Percentiles rank a stretch among this genome's conserved stretches.
These are phyloP conservation scores for Tetramorium alpestre DNA, from an alignment of 1,140 invertebrate species.

Conservation along the genomic window DNA sequence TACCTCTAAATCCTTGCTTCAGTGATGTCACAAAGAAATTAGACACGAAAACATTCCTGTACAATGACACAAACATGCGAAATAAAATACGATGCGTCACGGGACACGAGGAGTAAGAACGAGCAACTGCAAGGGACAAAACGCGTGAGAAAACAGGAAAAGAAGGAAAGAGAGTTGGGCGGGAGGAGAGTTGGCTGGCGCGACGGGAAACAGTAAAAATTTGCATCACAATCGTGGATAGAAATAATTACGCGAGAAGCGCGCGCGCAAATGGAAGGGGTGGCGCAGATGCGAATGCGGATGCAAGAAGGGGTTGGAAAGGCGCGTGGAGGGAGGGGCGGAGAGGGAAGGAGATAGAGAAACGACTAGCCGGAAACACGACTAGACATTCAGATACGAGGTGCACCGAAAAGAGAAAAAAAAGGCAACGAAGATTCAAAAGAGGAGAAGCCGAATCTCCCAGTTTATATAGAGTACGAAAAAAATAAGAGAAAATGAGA, in stretches of 20 bases:
- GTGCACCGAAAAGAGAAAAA: neutral
- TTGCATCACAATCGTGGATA: conserved; percentile 84
- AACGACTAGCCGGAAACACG: conserved; percentile 71
- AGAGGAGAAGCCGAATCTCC: conserved; percentile 36
- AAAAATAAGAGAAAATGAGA: neutral
- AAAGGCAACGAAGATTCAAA: conserved; percentile 4
- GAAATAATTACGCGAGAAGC: conserved; percentile 84
- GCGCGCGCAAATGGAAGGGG: conserved; percentile 69
- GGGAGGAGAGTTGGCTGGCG: conserved; percentile 51
- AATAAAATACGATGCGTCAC: conserved; percentile 37
- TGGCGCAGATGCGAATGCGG: conserved; percentile 69
- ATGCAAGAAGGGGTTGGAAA: conserved; percentile 51
- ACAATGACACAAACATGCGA: conserved; percentile 20
- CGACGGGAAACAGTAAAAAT: conserved; percentile 82
- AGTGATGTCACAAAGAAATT: conserved; percentile 25
- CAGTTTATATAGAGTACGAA: conserved; percentile 6
- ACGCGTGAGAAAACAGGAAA: conserved; percentile 55
- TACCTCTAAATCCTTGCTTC: neutral
- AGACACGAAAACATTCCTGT: neutral
- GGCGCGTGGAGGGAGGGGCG: neutral
- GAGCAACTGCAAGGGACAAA: conserved; percentile 17
- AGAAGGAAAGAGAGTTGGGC: conserved; percentile 68
- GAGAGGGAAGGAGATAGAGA: conserved; percentile 13
- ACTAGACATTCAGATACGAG: conserved; percentile 81
- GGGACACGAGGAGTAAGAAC: conserved; percentile 6